phyloP scores from a whole-genome alignment of 2,113 vertebrate species.

The Cariama cristata region DNA sequence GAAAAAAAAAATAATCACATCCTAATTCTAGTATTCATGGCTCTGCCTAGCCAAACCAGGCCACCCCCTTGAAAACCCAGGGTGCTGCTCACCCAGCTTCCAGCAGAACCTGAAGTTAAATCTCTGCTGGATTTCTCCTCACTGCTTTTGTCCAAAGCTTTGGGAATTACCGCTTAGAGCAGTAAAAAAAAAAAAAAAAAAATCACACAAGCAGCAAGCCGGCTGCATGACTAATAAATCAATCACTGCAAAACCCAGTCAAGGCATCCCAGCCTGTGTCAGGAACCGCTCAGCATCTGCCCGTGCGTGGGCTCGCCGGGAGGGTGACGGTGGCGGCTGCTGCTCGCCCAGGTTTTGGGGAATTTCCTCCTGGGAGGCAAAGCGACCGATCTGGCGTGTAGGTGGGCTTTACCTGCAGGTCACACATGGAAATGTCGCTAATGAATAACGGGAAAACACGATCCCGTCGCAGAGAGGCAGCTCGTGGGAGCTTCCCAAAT shows the following conservation, averaged over 20 bases:
- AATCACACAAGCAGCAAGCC: background rate
- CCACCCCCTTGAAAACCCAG: background rate
- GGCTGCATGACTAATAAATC: background rate
- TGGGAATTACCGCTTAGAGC: background rate
- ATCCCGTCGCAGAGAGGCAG: background rate
- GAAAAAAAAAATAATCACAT: background rate
- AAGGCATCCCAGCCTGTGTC: background rate
- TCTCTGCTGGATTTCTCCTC: background rate
- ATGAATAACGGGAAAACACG: background rate
- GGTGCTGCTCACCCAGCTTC: background rate
- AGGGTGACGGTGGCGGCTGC: background rate
- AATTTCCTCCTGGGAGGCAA: background rate
- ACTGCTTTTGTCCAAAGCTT: background rate
- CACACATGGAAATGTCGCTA: background rate
- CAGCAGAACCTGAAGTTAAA: background rate
- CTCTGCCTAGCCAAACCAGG: background rate
- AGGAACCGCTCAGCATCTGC: background rate
- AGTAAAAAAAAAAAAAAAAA: background rate
- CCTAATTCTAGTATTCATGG: background rate
- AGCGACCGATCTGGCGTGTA: accelerated
- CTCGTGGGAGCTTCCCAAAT: background rate
- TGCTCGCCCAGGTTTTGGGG: background rate
- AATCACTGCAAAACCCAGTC: background rate
- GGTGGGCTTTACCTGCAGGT: background rate
- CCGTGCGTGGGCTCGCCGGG: accelerated